Base-by-base conservation (phyloP, 2,888 invertebrate genomes). In the Papilio gigon region DNA sequence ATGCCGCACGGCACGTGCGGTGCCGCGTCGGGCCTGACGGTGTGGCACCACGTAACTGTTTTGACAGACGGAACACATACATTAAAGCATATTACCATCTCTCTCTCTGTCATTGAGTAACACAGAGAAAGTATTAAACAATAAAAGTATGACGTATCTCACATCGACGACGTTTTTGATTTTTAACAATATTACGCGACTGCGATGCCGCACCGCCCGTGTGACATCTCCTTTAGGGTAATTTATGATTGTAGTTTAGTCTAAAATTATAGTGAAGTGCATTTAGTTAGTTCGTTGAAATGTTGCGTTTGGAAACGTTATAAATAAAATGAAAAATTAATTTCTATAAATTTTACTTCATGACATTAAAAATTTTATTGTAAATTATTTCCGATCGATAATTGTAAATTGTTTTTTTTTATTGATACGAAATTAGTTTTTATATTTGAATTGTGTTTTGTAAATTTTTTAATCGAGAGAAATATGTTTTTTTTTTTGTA, bases 401-500 rank as follows among this genome's bases (percentile, higher is more conserved):
- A 30, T 42, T 62, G 37, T 62, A 60, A 60, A 62, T 62, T 62
- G 3, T 33, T 44, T 62, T 44, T 27, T 62, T 47, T 30, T 44
- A n/a, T 27, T n/a, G 4, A 60, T 9, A 9, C 22, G 3, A 2
- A n/a, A 40, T 20, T 53, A 53, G 14, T 47, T 37, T 53, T 56
- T 50, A 30, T 44, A 44, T 47, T 42, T 40, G 30, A 62, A 20
- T 62, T 62, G 25, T 17, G 22, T 47, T 61, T 37, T 65, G 37
- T 65, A 56, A 37, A 25, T 4, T 60, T 50, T 60, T 60, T 60
- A 47, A 37, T 25, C 11, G 42, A 8, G 44, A 58, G 58, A 68
- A 40, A 64, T 30, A 40, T 65, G 17, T 40, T 60, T n/a, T n/a
- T n/a, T n/a, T n/a, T n/a, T 44, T 68, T 83, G 83, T 85, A 84